These are phyloP conservation scores for Tetramorium parvispinum DNA, from an alignment of 1,140 invertebrate genomes.

Conservation along the genomic window DNA sequence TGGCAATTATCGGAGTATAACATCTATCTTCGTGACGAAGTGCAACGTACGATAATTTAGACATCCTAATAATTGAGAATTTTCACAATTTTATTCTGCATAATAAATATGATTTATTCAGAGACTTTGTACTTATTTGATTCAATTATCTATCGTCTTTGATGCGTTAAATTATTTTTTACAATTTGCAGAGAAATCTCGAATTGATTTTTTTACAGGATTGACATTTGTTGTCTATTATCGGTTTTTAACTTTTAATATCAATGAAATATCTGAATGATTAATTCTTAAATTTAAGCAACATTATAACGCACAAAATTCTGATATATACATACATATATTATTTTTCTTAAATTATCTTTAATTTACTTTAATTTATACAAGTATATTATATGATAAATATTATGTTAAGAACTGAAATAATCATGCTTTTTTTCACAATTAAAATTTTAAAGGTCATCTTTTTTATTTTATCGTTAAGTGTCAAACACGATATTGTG, in stretches of 20 bases:
- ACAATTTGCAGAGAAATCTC: neutral
- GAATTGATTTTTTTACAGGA: neutral
- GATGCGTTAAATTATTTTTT: neutral
- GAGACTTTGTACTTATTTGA: neutral
- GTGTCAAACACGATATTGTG: conserved; percentile 13
- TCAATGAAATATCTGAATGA: neutral
- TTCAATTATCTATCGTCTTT: neutral
- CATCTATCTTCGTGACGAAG: neutral
- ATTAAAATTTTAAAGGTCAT: neutral
- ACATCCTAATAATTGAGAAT: neutral
- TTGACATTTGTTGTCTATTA: neutral
- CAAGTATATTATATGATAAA: neutral
- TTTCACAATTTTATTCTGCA: neutral
- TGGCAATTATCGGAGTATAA: neutral
- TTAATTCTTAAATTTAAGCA: neutral
- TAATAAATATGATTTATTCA: no score
- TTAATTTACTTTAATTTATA: neutral
- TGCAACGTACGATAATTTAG: neutral
- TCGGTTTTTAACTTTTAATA: neutral
- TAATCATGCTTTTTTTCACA: neutral
- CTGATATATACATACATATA: neutral
- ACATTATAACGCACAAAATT: neutral
- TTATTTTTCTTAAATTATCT: conserved; percentile 2
- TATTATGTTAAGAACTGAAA: neutral
- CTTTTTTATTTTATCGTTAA: conserved; percentile 7